phyloP scores from a whole-genome alignment of 1,140 invertebrate species.

The Drosophila rhopaloa region DNA sequence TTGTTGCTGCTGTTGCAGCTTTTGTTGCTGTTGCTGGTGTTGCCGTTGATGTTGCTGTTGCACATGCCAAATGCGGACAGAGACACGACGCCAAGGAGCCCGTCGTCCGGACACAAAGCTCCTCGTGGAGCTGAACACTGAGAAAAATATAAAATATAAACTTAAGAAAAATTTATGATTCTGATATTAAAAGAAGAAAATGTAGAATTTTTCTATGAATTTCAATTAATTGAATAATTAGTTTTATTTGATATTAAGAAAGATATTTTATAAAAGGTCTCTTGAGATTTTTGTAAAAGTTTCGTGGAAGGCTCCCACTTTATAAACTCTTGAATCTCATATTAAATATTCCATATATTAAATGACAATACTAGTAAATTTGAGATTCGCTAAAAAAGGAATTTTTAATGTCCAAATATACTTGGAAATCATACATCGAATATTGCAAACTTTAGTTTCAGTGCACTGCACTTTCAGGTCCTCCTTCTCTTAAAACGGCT shows the following conservation, averaged over 20 bases:
- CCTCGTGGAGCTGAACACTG: constrained; percentile 10
- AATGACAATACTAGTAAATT: not conserved
- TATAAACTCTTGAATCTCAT: no score
- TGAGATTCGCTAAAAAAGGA: not conserved
- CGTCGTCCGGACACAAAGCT: constrained; percentile 19
- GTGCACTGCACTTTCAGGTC: constrained; percentile 5
- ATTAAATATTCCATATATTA: no score
- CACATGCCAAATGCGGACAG: constrained; percentile 77
- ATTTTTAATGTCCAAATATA: not conserved
- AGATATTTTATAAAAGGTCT: no score
- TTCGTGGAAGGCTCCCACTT: no score
- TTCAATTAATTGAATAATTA: no score
- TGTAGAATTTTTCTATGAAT: no score
- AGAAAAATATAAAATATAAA: not conserved
- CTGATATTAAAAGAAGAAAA: no score
- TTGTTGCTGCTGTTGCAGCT: constrained; percentile 39
- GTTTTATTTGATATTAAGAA: no score
- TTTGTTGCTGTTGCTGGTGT: constrained; percentile 56
- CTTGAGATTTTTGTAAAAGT: no score
- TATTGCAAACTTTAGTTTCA: not conserved
- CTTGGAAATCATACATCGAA: no score
- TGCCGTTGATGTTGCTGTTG: constrained; percentile 44
- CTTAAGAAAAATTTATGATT: no score
- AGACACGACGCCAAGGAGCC: constrained; percentile 70
- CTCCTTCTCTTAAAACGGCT: constrained; percentile 23